phyloP scores from a whole-genome alignment of 2,113 vertebrate genomes.

The Antechinus flavipes region DNA sequence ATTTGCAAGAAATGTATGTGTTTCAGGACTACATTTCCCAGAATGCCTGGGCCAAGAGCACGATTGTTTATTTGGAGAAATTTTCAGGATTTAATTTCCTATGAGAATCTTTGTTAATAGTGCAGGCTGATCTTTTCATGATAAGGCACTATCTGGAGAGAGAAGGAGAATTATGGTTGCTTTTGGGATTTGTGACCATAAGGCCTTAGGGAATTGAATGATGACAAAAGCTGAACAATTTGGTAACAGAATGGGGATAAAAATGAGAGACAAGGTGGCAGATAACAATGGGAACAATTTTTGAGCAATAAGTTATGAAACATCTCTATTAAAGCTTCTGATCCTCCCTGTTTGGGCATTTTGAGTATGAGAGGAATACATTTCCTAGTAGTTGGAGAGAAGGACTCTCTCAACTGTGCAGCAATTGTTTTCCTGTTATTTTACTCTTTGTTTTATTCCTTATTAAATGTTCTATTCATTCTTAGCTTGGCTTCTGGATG shows the following conservation, averaged over 20 bases:
- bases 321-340: background rate
- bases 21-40: background rate
- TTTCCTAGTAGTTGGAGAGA: background rate
- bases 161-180: background rate
- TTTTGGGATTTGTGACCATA: background rate
- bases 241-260: background rate
- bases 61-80: background rate
- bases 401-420: background rate
- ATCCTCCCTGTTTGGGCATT: background rate
- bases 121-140: background rate
- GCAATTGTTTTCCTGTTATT: background rate
- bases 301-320: background rate
- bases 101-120: background rate
- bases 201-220: background rate
- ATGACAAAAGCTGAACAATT: background rate
- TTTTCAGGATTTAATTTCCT: background rate
- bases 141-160: background rate
- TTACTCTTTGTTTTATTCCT: background rate
- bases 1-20: background rate
- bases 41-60: background rate
- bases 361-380: background rate
- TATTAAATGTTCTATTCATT: background rate
- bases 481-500: background rate
- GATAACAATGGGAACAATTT: background rate
- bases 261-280: background rate